Conservation (phyloP, 1,140 invertebrate species). For the Atta cephalotes region DNA sequence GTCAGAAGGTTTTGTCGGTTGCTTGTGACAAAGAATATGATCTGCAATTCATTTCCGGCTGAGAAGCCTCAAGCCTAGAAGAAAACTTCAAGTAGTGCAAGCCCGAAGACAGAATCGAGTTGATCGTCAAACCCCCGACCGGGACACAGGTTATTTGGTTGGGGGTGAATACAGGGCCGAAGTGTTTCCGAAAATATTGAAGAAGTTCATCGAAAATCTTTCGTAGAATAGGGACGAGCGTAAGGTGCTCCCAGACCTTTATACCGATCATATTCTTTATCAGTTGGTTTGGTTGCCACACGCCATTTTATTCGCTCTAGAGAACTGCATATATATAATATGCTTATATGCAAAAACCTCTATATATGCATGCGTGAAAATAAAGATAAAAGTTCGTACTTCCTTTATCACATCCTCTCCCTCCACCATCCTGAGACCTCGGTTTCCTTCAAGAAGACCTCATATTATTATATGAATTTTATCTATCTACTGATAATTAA, state of each 20-base stretch:
- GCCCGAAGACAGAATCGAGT: conserved; percentile 81
- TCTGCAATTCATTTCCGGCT: conserved; percentile 84
- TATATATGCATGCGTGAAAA: conserved; percentile 39
- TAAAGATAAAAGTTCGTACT: conserved; percentile 49
- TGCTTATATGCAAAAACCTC: background rate
- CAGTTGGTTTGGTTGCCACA: conserved; percentile 79
- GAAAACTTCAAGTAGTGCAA: conserved; percentile 80
- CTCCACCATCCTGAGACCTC: conserved; percentile 58
- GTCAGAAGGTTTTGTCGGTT: conserved; percentile 83
- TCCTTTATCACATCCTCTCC: conserved; percentile 31
- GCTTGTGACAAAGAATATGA: conserved; percentile 87
- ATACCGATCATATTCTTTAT: conserved; percentile 86
- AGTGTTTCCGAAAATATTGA: conserved; percentile 77
- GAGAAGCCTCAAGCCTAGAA: conserved; percentile 85
- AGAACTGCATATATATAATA: conserved; percentile 6
- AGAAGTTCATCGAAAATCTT: conserved; percentile 78
- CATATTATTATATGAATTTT: conserved; percentile 44
- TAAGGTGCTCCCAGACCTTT: conserved; percentile 77
- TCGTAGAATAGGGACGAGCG: conserved; percentile 80
- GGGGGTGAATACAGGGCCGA: conserved; percentile 78
- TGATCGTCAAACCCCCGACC: conserved; percentile 78
- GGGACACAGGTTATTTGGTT: conserved; percentile 77
- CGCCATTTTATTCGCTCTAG: conserved; percentile 62
- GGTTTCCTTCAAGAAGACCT: conserved; percentile 4
- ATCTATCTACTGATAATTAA: conserved; percentile 5